phyloP scores from a whole-genome alignment of 2,113 vertebrate genomes.

The Trogon melanurus region DNA sequence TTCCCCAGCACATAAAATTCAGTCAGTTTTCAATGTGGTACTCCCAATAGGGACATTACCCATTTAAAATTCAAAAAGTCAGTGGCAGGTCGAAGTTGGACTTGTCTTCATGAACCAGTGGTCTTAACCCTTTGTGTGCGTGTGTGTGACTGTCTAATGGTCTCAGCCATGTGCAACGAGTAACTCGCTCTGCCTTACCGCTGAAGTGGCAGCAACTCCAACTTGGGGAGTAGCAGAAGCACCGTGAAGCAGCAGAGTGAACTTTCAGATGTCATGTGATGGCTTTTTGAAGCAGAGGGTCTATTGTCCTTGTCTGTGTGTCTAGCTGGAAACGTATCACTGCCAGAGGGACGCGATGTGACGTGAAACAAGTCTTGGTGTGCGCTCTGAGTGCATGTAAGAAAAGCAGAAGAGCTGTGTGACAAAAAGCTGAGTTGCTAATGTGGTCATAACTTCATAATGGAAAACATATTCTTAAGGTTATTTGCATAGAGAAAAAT shows the following conservation, averaged over 20 bases:
- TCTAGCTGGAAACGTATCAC: background rate
- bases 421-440: background rate
- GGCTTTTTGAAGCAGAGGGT: background rate
- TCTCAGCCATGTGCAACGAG: background rate
- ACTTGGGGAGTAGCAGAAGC: background rate
- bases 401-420: background rate
- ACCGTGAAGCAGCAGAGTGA: background rate
- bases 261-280: background rate
- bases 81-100: background rate
- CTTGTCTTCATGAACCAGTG: background rate
- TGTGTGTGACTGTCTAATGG: background rate
- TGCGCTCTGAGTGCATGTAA: fast-evolving
- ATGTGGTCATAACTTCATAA: background rate
- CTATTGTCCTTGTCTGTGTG: background rate
- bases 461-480: background rate
- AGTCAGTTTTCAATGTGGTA: background rate
- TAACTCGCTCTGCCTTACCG: background rate
- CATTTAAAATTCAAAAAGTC: background rate
- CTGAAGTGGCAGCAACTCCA: background rate
- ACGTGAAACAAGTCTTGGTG: background rate
- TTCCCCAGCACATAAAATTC: background rate
- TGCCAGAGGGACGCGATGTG: background rate
- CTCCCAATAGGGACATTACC: background rate
- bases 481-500: background rate
- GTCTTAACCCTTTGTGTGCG: background rate